Evolutionary conservation across 2,113 vertebrate genomes (phyloP), one percentile per base, ranked within the genome.

Genomic region (Pangasianodon gigas): DNA sequence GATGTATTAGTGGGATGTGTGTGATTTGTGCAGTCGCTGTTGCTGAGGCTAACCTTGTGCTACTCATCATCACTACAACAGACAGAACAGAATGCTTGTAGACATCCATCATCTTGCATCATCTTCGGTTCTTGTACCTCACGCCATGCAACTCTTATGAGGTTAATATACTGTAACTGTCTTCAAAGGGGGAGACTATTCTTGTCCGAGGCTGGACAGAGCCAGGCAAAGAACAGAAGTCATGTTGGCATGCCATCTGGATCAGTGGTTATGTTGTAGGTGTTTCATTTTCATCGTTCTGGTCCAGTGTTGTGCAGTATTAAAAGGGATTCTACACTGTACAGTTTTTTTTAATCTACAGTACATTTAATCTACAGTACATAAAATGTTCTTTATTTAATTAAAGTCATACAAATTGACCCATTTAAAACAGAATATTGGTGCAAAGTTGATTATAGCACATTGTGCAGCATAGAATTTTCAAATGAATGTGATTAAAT

Each of bases 221-320:
- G 75, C 89, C 85, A 83, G 71, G 69, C 85, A 86, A 37, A 90
- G 58, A 89, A 60, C 74, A 80, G 88, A 84, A 90, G 90, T 92
- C 91, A 87, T 92, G 89, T 90, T n/a, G 91, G 26, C 86, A 87
- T 88, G 85, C 91, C 91, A 92, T 90, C 91, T 92, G 89, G 89
- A 89, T 87, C 89, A 82, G 77, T 46, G 67, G 48, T 71, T n/a
- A 80, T 71, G 52, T 87, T 58, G 79, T 87, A 88, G 90, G 90
- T 90, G 90, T 91, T 92, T 91, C 86, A 91, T 91, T 90, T 92
- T n/a, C 69, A 89, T 81, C 26, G 62, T 85, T 52, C 87, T 54
- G n/a, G 32, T 92, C 52, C 88, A 75, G 58, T 58, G 29, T 87
- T 67, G 37, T 79, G 80, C 56, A 79, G 56, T 81, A 84, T 87